Percentiles rank a stretch among this genome's conserved stretches.
These are phyloP conservation scores for Limnephilus lunatus DNA, from an alignment of 2,888 invertebrate species.

Conservation along the genomic window DNA sequence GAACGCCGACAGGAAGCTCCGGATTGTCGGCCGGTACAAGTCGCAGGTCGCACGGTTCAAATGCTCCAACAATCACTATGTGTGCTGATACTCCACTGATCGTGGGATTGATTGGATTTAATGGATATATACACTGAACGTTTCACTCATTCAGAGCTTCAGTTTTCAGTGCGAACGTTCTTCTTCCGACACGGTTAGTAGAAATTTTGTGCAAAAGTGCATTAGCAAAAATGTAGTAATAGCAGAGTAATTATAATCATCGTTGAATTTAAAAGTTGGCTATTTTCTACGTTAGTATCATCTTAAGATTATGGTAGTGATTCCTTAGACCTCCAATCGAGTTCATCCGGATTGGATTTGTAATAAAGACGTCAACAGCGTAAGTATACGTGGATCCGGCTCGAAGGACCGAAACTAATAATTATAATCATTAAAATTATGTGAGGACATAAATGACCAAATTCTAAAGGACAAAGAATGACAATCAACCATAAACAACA, in stretches of 20 bases:
- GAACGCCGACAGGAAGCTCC: not conserved
- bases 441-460: no score
- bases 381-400: not conserved
- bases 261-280: no score
- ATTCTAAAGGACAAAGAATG: not conserved
- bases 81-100: not conserved
- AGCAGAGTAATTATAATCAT: not conserved
- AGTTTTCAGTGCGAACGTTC: not conserved
- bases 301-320: no score
- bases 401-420: not conserved
- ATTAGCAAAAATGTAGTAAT: not conserved
- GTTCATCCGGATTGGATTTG: not conserved
- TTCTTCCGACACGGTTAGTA: not conserved
- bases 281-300: no score
- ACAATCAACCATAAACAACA: no score
- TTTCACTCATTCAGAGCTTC: not conserved
- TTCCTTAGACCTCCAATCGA: no score
- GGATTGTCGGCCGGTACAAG: not conserved
- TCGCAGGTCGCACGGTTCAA: not conserved
- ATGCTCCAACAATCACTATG: not conserved
- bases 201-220: not conserved
- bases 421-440: not conserved
- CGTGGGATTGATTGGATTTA: not conserved
- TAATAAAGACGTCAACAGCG: not conserved
- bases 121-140: not conserved